A percentile compares a stretch with the other conserved stretches of the same genome.
phyloP scores from a whole-genome alignment of 1,140 invertebrate genomes.

The Drosophila miranda region DNA sequence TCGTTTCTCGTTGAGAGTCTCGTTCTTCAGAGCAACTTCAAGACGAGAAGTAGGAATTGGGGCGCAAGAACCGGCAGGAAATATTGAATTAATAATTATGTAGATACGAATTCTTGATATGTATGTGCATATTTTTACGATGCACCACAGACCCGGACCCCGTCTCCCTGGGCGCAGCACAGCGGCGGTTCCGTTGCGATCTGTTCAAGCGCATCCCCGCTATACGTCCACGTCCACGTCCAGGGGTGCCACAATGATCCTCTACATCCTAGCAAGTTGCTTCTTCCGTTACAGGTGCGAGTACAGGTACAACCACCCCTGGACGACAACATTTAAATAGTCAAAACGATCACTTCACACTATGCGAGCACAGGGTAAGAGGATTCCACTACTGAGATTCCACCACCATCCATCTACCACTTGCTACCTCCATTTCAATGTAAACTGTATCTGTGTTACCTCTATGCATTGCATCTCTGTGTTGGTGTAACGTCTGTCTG shows the following conservation, averaged over 20 bases:
- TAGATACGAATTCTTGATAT: slow-evolving; percentile 50
- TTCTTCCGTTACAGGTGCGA: slow-evolving; percentile 8
- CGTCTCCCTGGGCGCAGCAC: slow-evolving; percentile 26
- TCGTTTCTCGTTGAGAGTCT: too few relatives aligned
- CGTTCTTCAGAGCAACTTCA: slow-evolving; percentile 10
- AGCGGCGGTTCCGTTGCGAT: slow-evolving; percentile 44
- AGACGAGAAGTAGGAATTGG: slow-evolving; percentile 22
- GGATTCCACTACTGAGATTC: slow-evolving; percentile 56
- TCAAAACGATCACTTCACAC: slow-evolving; percentile 75
- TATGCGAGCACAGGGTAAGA: slow-evolving; percentile 38
- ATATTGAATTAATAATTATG: slow-evolving; percentile 76
- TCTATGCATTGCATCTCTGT: slow-evolving; percentile 3
- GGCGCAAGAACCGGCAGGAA: slow-evolving; percentile 49
- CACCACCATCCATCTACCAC: slow-evolving; percentile 45
- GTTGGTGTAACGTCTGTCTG: slow-evolving; percentile 21
- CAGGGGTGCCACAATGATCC: not conserved
- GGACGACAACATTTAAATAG: slow-evolving; percentile 67
- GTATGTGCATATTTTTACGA: slow-evolving; percentile 45
- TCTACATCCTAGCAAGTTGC: slow-evolving; percentile 28
- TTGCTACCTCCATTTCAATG: too few relatives aligned
- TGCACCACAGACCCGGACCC: slow-evolving; percentile 12
- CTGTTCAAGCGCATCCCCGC: slow-evolving; percentile 56
- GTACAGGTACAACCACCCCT: slow-evolving; percentile 34
- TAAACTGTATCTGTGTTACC: not conserved
- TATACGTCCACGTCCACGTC: slow-evolving; percentile 1